Evolutionary conservation across 2,113 vertebrate species (phyloP), one percentile per base, ranked within the genome.

Genomic region (Gracilinanus agilis): DNA sequence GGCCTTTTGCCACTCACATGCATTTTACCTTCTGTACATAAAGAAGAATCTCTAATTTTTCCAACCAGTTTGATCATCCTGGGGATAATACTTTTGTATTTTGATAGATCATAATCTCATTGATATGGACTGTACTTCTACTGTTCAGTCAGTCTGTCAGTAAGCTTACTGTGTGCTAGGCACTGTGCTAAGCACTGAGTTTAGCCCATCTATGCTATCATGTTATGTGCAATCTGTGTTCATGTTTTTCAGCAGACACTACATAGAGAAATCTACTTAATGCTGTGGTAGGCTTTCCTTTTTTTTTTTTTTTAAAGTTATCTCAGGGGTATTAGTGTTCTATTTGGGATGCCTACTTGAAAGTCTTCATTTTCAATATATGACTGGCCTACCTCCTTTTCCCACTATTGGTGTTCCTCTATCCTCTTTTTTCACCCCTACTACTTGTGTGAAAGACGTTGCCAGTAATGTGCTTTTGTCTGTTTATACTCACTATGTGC

Each of bases 21-120:
- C 44, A 34, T 55, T 95, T 93, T 44, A 21, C 53, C 93, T 95
- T 94, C 55, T 93, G 24, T 55, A 27, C 12, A 40, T 91, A 11
- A 0, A 40, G 23, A 94, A 44, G 40, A 12, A 4, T 61, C 75
- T 16, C 0, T 40, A 23, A 16, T 89, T 90, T 92, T 24, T 58
- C 89, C 88, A n/a, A 91, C 83, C 16, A 0, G n/a, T 88, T 90
- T 27, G 75, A 40, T 40, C 67, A 83, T 83, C 7, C n/a, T 40
- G n/a, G 34, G n/a, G 7, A 40, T 83, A 83, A 40, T 40, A 83
- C 11, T 83, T 83, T 83, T 16, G 6, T 83, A 83, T 83, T 83
- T 83, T 83, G 67, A 40, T 83, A 40, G 67, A 40, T 40, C 34
- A 75, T 75, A 29, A n/a, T 75, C 29, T 34, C 61, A 75, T 75